These are phyloP conservation scores for Eurypyga helias DNA, from an alignment of 2,113 vertebrate species.

Conservation along the genomic window DNA sequence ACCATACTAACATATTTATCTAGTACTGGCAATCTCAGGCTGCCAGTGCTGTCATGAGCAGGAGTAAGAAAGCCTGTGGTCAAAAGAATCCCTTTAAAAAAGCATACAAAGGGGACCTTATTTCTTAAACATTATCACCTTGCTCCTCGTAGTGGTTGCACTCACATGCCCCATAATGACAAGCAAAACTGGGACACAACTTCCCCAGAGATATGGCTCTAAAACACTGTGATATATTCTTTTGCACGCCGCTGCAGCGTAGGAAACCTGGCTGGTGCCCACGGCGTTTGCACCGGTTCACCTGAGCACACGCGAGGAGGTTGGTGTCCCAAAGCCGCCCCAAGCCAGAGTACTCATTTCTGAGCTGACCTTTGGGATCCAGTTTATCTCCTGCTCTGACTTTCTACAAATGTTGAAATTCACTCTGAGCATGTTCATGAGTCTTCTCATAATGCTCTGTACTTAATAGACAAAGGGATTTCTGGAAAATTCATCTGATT, in stretches of 20 bases:
- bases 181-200: background rate
- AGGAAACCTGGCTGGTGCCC: background rate
- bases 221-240: background rate
- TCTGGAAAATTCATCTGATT: background rate
- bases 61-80: background rate
- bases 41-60: background rate
- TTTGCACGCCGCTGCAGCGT: background rate
- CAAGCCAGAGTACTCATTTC: background rate
- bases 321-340: background rate
- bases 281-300: rapidly evolving
- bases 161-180: background rate
- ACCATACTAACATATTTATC: background rate
- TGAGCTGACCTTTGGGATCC: background rate
- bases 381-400: background rate
- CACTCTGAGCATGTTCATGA: background rate
- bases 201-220: background rate
- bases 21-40: background rate
- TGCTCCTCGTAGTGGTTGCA: background rate
- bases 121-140: background rate
- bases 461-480: background rate
- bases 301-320: background rate
- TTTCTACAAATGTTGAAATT: background rate
- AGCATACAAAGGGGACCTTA: background rate
- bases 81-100: background rate
- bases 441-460: background rate